phyloP scores from a whole-genome alignment of 2,113 vertebrate species.

The Oreocharis arfaki region DNA sequence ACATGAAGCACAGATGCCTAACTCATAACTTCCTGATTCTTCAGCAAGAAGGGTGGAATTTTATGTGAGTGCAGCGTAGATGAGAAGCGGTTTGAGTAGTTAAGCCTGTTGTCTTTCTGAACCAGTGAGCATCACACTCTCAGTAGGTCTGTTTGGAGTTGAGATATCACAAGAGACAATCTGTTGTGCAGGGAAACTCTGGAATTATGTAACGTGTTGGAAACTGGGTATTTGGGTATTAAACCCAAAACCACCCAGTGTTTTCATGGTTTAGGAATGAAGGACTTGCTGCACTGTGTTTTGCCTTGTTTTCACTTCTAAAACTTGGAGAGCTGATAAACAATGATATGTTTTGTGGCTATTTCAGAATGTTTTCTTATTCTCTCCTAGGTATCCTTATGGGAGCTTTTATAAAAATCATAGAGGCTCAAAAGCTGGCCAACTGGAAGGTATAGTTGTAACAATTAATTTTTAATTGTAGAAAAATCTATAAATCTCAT shows the following conservation, averaged over 20 bases:
- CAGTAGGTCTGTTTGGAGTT: not conserved
- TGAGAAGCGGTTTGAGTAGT: not conserved
- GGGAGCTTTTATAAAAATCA: slow-evolving; percentile 98
- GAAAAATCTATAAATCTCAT: not conserved
- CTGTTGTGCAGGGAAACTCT: not conserved
- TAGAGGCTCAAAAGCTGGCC: slow-evolving; percentile 95
- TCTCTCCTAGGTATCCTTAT: slow-evolving; percentile 89
- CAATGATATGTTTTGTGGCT: not conserved
- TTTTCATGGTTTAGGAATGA: not conserved
- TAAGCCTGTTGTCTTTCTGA: not conserved
- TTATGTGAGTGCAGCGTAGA: not conserved
- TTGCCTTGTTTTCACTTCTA: not conserved
- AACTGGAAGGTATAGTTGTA: slow-evolving; percentile 94
- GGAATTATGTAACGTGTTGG: not conserved
- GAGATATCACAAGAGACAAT: not conserved
- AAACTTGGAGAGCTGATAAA: not conserved
- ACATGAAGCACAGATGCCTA: not conserved
- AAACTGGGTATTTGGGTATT: not conserved
- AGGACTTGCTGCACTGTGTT: not conserved
- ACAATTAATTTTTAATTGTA: not conserved
- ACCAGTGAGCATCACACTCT: not conserved
- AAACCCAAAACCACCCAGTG: not conserved
- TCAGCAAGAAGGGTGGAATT: not conserved
- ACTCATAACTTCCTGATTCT: not conserved
- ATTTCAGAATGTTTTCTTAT: not conserved